phyloP scores from a whole-genome alignment of 1,140 invertebrate species.

The Cecropterus lyciades region DNA sequence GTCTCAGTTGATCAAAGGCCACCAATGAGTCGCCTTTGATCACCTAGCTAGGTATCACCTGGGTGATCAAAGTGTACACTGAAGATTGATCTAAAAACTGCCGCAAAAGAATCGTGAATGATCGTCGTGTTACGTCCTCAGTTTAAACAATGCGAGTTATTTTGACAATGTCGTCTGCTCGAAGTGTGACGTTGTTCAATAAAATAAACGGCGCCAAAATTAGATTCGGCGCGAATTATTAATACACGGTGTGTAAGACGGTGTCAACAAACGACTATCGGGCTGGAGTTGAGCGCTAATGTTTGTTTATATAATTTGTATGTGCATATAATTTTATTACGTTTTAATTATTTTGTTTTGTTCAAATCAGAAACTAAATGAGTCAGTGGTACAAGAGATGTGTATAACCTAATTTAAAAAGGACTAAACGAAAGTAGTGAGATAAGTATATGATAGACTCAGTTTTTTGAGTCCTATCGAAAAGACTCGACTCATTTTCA shows the following conservation, averaged over 20 bases:
- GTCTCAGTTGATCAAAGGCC: too few species aligned
- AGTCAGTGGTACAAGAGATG: too few species aligned
- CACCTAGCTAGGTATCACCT: too few species aligned
- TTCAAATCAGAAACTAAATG: too few species aligned
- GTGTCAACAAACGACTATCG: constrained; percentile 44
- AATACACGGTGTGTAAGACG: constrained; percentile 40
- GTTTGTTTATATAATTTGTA: not conserved
- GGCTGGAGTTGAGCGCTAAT: constrained; percentile 1
- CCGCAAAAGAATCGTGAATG: not conserved
- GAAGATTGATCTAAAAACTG: not conserved
- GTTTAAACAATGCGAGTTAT: constrained; percentile 24
- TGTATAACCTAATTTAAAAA: too few species aligned
- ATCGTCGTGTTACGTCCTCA: not conserved
- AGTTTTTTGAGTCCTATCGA: too few species aligned
- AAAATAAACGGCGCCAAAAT: constrained; percentile 43
- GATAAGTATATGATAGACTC: too few species aligned
- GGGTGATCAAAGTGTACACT: too few species aligned
- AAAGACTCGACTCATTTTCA: too few species aligned
- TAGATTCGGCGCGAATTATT: constrained; percentile 45
- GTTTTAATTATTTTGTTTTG: too few species aligned
- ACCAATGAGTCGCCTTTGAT: too few species aligned
- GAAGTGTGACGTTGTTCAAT: constrained; percentile 31
- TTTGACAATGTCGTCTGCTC: constrained; percentile 35
- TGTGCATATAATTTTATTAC: not conserved
- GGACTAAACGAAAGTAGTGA: too few species aligned